Evolutionary conservation across 2,888 invertebrate species (phyloP), one percentile per base, ranked within the genome.

Genomic region (Drosophila putrida): DNA sequence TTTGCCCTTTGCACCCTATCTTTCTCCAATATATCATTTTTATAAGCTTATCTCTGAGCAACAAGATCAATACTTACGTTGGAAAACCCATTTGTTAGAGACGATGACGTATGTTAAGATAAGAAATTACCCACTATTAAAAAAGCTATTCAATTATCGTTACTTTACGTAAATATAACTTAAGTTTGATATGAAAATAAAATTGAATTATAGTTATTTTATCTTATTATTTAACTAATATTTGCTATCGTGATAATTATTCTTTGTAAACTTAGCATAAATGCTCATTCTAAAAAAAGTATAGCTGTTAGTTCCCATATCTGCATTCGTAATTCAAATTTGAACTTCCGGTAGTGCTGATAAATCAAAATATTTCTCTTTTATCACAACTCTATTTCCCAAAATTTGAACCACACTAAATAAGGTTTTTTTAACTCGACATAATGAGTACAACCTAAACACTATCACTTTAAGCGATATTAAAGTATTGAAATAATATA

Each of bases 291-390:
- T 28, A 28, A 28, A 28, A 6, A 28, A 28, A 28, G 8, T 8
- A 11, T 9, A 9, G 9, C 35, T 35, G 35, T 0, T 35, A 10
- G 0, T 10, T 4, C 9, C 33, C 13, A 9, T 11, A 1, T 25
- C 43, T 11, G 50, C 9, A 36, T 25, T n/a, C 31, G 20, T 20
- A 11, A 10, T 5, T 11, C 4, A 49, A 49, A 9, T 27, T 27
- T 3, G 2, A 33, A 38, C 50, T 38, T 38, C 36, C 50, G 25
- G 50, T 38, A 13, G 27, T 27, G 50, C 27, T 51, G 36, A 51
- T 51, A 51, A 51, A 10, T 13, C n/a, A 2, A 28, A 46, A 46
- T 8, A 38, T 13, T 38, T 13, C 13, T 5, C 1, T 4, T 6
- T 36, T 38, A 50, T 50, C 50, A 13, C 0, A 27, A 27, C 6